phyloP scores from a whole-genome alignment of 2,797 vertebrate genomes.

The Rhynchotus rufescens region DNA sequence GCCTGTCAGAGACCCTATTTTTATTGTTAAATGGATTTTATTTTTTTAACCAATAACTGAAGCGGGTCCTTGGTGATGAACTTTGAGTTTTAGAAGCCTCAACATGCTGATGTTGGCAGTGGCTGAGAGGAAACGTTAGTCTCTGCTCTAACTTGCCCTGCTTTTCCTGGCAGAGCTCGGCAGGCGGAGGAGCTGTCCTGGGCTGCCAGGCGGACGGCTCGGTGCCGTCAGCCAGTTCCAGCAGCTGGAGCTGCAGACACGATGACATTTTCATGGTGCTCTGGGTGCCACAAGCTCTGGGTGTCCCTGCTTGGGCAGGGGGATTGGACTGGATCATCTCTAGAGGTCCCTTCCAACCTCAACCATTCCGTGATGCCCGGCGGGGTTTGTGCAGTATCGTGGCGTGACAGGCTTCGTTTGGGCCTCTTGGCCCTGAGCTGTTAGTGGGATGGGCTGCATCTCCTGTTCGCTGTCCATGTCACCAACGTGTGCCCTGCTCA shows the following conservation, averaged over 20 bases:
- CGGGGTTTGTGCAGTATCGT: background rate
- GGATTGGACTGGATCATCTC: too few species aligned
- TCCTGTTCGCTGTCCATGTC: background rate
- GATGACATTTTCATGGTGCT: too few species aligned
- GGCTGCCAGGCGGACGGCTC: fast-evolving
- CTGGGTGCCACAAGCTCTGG: too few species aligned
- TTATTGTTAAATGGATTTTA: too few species aligned
- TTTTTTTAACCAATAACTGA: too few species aligned
- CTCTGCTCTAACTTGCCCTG: background rate
- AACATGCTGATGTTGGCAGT: too few species aligned
- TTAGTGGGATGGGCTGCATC: fast-evolving
- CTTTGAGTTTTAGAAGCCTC: too few species aligned
- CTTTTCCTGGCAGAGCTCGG: background rate
- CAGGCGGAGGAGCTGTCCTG: fast-evolving
- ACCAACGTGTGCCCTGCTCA: background rate
- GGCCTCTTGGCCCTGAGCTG: background rate
- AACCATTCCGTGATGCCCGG: background rate
- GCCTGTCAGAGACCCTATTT: too few species aligned
- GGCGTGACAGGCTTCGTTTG: background rate
- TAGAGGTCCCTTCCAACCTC: too few species aligned
- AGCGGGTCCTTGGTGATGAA: too few species aligned
- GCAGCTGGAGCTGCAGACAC: background rate
- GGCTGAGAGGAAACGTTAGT: too few species aligned
- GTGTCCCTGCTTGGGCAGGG: too few species aligned
- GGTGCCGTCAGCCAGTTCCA: background rate